These are phyloP conservation scores for Nemotelus nigrinus DNA, from an alignment of 2,888 invertebrate species.

Conservation along the genomic window DNA sequence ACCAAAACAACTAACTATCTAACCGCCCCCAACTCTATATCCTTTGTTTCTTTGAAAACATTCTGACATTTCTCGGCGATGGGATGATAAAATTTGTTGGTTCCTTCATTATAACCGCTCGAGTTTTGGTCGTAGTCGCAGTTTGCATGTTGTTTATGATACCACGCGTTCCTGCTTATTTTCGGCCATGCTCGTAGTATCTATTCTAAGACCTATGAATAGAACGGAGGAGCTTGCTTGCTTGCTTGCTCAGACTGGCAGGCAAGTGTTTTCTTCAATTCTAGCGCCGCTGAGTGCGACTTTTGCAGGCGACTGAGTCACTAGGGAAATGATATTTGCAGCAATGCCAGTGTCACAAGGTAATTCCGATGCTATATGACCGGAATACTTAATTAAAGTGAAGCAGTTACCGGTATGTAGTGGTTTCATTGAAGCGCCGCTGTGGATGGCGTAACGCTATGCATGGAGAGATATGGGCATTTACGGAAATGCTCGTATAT, in stretches of 20 bases:
- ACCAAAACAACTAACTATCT: slow-evolving; percentile 1
- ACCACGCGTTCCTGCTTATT: background rate
- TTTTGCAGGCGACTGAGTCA: too few species aligned
- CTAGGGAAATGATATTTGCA: too few species aligned
- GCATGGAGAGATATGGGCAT: background rate
- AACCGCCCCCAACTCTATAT: background rate
- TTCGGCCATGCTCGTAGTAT: background rate
- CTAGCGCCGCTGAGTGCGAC: too few species aligned
- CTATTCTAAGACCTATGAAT: background rate
- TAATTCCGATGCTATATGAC: slow-evolving; percentile 8
- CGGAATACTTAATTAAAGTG: background rate
- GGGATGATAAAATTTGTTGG: too few species aligned
- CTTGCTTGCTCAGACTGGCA: too few species aligned
- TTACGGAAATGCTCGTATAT: background rate
- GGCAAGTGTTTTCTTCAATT: too few species aligned
- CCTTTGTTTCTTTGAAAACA: too few species aligned
- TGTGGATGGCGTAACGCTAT: background rate
- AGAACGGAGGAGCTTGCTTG: too few species aligned
- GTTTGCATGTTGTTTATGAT: background rate
- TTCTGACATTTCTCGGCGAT: too few species aligned
- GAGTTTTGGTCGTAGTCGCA: too few species aligned
- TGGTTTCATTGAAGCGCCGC: background rate
- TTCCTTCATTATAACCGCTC: too few species aligned
- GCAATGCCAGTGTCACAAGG: slow-evolving; percentile 9
- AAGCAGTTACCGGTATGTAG: background rate